Evolutionary conservation across 2,113 vertebrate species (phyloP).

Genomic region (Rhipidura dahli): DNA sequence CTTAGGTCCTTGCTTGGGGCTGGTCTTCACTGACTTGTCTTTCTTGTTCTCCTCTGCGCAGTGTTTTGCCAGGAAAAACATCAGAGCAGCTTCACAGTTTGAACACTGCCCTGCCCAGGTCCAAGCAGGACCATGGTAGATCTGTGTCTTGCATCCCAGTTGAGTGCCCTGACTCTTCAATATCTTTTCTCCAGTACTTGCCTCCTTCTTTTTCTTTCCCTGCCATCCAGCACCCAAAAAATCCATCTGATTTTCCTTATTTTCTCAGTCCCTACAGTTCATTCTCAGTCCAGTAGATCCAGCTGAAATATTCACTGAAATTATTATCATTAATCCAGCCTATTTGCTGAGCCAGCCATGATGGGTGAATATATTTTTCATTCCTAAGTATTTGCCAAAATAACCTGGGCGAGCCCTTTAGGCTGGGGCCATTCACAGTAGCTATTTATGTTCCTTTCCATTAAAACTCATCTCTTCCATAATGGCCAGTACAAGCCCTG

Average conservation of each 20-base stretch:
- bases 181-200: not conserved
- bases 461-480: not conserved
- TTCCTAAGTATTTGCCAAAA: slow-evolving; percentile 42
- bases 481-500: not conserved
- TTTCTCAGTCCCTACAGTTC: not conserved
- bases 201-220: not conserved
- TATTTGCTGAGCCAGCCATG: slow-evolving; percentile 2
- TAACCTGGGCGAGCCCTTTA: slow-evolving; percentile 14
- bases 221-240: not conserved
- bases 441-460: not conserved
- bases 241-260: not conserved
- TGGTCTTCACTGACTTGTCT: not conserved
- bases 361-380: slow-evolving; percentile 15
- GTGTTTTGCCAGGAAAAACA: not conserved
- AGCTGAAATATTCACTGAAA: slow-evolving; percentile 38
- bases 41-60: fast-evolving
- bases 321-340: slow-evolving; percentile 11
- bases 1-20: not conserved
- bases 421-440: not conserved
- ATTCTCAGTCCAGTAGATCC: not conserved
- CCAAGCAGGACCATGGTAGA: not conserved
- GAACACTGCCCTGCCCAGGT: not conserved
- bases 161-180: not conserved
- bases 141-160: not conserved
- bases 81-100: not conserved